Conservation (phyloP, 2,888 invertebrate species). For the Linyphia triangularis region DNA sequence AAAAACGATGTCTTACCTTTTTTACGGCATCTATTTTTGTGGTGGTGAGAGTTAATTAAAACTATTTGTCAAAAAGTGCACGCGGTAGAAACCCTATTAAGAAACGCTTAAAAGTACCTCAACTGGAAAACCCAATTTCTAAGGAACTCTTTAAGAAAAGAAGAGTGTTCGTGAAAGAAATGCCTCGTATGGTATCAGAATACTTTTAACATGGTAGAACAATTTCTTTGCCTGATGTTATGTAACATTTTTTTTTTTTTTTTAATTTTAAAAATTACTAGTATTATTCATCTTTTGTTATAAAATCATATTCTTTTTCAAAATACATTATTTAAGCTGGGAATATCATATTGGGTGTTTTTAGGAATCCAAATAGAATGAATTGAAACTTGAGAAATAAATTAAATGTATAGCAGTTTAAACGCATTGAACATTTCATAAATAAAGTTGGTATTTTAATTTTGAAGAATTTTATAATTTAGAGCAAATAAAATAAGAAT, state of each 20-base stretch:
- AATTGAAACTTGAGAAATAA: too few species aligned
- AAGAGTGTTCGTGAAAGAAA: background rate
- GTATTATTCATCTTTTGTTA: background rate
- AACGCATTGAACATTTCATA: too few species aligned
- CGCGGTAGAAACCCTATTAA: conserved; percentile 62
- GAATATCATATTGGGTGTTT: too few species aligned
- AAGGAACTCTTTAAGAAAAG: conserved; percentile 38
- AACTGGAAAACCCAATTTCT: conserved; percentile 67
- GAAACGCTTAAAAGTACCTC: conserved; percentile 67
- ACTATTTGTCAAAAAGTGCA: conserved; percentile 70
- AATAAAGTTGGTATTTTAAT: too few species aligned
- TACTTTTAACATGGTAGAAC: background rate
- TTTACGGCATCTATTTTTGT: conserved; percentile 33
- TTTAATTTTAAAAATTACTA: conserved; percentile 2
- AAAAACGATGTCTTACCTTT: conserved; percentile 41
- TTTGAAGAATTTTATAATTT: too few species aligned
- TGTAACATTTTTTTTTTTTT: too few species aligned
- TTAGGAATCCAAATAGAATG: too few species aligned
- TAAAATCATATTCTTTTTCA: background rate
- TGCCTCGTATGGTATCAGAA: background rate
- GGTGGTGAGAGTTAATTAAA: conserved; percentile 63
- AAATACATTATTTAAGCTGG: background rate
- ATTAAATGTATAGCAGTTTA: too few species aligned
- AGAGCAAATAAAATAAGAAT: too few species aligned
- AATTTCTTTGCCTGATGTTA: background rate